Conservation (phyloP, 2,113 vertebrate species). For the Jaculus jaculus region DNA sequence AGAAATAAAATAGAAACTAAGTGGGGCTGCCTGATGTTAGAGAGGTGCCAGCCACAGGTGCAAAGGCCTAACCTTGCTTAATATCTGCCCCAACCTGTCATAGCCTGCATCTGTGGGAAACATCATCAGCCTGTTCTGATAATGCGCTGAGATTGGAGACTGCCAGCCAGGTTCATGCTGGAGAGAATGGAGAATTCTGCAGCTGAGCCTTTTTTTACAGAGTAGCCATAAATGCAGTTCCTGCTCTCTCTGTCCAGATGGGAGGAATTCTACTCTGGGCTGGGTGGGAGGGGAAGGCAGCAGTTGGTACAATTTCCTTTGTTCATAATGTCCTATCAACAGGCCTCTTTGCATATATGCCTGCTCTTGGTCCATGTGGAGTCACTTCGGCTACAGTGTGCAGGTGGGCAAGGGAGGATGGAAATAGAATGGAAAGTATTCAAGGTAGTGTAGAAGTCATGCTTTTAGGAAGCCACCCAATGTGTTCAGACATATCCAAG, state of each 20-base stretch:
- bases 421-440: conserved; percentile 7
- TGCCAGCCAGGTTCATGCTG: not conserved
- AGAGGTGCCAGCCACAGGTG: not conserved
- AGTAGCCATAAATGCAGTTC: not conserved
- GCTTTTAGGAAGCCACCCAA: conserved; percentile 28
- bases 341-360: not conserved
- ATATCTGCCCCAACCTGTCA: not conserved
- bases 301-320: not conserved
- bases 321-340: not conserved
- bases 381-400: not conserved
- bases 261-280: not conserved
- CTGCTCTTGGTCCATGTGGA: not conserved
- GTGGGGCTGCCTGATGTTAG: not conserved
- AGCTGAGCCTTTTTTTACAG: not conserved
- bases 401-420: conserved; percentile 9
- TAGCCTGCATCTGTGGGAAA: not conserved
- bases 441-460: conserved; percentile 41
- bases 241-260: not conserved
- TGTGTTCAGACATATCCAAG: not conserved
- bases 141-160: not conserved
- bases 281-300: not conserved
- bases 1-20: not conserved
- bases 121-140: not conserved
- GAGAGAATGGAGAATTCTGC: not conserved
- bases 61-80: not conserved